Evolutionary conservation across 2,797 vertebrate genomes (phyloP).

Genomic region (Xiphorhynchus erythropygius): DNA sequence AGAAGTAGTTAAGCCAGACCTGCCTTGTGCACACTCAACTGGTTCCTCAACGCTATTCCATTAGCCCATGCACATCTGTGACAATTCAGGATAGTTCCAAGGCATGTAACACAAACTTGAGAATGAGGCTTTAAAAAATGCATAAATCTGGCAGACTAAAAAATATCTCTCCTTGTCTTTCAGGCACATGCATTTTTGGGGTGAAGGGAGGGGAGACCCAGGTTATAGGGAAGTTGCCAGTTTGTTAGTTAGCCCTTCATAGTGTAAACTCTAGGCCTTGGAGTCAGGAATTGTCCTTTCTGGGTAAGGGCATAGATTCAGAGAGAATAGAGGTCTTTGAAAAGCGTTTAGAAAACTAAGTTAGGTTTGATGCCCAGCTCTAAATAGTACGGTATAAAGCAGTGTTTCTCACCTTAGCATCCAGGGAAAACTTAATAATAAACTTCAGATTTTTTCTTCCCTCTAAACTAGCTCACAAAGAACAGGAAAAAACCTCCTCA

Average conservation of each 20-base stretch:
- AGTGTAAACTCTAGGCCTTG: neutral
- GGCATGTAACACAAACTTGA: neutral
- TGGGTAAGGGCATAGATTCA: neutral
- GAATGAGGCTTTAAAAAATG: neutral
- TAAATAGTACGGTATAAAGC: neutral
- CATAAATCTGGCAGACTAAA: neutral
- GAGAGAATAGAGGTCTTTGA: neutral
- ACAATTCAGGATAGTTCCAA: neutral
- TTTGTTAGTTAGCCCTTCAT: neutral
- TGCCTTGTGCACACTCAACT: neutral
- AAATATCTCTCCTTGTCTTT: neutral
- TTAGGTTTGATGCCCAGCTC: rapidly evolving
- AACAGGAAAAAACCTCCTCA: neutral
- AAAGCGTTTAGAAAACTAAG: neutral
- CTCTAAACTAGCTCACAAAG: neutral
- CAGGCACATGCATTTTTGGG: rapidly evolving
- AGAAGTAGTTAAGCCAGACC: neutral
- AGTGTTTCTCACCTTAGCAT: neutral
- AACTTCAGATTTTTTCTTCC: neutral
- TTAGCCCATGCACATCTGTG: rapidly evolving
- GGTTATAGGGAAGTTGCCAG: neutral
- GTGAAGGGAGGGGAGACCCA: neutral
- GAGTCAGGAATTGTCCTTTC: neutral
- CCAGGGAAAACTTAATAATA: neutral
- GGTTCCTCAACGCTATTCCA: neutral